Conservation (phyloP, 1,140 invertebrate species). For the Tenebrio molitor region DNA sequence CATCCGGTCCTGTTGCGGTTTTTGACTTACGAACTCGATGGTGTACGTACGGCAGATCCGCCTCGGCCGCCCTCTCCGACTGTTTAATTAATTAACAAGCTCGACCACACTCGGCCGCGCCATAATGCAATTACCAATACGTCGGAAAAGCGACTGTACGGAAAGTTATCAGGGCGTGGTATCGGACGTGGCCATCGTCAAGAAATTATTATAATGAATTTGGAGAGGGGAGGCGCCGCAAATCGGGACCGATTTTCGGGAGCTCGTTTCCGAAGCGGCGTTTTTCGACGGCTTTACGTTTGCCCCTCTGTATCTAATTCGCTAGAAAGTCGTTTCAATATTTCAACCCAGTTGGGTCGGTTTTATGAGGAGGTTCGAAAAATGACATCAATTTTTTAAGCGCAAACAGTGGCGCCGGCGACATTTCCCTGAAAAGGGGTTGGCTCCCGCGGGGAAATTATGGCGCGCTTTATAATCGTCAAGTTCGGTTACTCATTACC, state of each 20-base stretch:
- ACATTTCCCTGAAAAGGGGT: too few relatives aligned
- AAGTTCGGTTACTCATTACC: too few relatives aligned
- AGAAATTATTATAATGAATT: conserved; percentile 2
- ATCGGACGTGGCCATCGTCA: not conserved
- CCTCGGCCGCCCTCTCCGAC: conserved; percentile 18
- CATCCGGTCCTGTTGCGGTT: conserved; percentile 25
- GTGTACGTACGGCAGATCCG: conserved; percentile 12
- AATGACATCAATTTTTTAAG: conserved; percentile 17
- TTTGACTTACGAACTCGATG: conserved; percentile 15
- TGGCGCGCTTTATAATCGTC: too few relatives aligned
- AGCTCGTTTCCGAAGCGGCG: too few relatives aligned
- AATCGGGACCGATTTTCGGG: too few relatives aligned
- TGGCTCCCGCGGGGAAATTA: too few relatives aligned
- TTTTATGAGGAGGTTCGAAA: conserved; percentile 13
- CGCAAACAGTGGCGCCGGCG: not conserved
- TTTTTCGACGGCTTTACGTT: not conserved
- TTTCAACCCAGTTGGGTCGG: conserved; percentile 16
- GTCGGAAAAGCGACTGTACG: conserved; percentile 30
- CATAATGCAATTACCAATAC: conserved; percentile 36
- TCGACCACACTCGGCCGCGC: conserved; percentile 28
- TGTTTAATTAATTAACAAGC: conserved; percentile 40
- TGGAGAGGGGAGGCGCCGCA: too few relatives aligned
- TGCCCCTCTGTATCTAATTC: conserved; percentile 5
- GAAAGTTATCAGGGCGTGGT: conserved; percentile 34
- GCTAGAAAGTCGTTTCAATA: conserved; percentile 8